phyloP scores from a whole-genome alignment of 2,113 vertebrate genomes.

The Cricetomys ansorgei region DNA sequence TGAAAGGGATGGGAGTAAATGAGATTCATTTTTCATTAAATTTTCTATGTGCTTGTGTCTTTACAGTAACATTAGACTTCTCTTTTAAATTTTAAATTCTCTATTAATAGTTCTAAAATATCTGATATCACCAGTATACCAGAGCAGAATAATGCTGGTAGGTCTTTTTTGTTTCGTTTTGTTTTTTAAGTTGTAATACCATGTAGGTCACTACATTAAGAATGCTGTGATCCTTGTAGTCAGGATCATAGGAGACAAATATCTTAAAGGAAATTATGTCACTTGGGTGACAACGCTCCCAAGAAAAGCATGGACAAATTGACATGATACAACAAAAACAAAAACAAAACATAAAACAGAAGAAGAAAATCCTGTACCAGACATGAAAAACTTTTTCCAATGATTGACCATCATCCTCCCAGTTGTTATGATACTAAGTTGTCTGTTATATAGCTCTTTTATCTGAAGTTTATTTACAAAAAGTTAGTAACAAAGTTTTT shows the following conservation, averaged over 20 bases:
- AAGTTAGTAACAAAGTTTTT: not conserved
- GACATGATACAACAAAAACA: too few relatives aligned
- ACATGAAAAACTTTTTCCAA: not conserved
- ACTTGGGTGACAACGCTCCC: not conserved
- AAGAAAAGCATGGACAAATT: not conserved
- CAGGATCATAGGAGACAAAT: not conserved
- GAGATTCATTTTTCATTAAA: not conserved
- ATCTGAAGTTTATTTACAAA: not conserved
- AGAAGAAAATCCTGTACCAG: not conserved
- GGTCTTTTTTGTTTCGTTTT: too few relatives aligned
- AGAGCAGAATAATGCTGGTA: constrained; percentile 53
- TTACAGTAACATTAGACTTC: not conserved
- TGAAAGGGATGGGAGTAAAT: not conserved
- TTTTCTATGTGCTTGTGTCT: not conserved
- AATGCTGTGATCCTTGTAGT: constrained; percentile 70
- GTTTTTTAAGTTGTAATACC: constrained; percentile 73
- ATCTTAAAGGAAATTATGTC: not conserved
- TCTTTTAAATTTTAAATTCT: not conserved
- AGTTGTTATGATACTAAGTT: not conserved
- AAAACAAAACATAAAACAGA: not conserved
- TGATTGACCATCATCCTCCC: not conserved
- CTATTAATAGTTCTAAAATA: not conserved
- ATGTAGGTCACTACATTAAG: constrained; percentile 72
- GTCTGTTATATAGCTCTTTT: not conserved
- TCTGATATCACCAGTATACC: not conserved